phyloP scores from a whole-genome alignment of 2,797 vertebrate genomes.

The Parauchenoglanis punctatus region DNA sequence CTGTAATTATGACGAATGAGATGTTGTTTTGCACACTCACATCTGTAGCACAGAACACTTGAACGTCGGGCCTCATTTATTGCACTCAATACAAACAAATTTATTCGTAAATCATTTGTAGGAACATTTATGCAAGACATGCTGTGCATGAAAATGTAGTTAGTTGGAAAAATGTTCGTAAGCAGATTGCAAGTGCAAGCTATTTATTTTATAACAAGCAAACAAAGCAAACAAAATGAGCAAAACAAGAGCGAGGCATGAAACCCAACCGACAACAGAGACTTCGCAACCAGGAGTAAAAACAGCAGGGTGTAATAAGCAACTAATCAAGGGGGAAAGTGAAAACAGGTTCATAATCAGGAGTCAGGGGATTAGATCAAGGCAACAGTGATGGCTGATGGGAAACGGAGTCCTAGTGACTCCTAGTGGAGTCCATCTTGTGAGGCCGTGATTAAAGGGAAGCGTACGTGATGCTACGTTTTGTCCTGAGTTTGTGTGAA shows the following conservation, averaged over 20 bases:
- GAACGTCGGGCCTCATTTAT: neutral
- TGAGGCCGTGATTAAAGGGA: neutral
- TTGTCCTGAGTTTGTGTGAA: no score
- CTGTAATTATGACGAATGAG: neutral
- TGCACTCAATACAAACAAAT: neutral
- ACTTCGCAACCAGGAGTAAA: neutral
- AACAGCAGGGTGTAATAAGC: neutral
- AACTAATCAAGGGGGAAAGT: neutral
- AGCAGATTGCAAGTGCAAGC: neutral
- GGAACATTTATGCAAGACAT: neutral
- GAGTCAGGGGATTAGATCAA: neutral
- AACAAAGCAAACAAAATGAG: neutral
- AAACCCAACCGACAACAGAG: no score
- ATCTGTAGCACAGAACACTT: neutral
- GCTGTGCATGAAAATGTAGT: neutral
- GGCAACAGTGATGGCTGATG: neutral
- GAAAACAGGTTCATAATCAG: neutral
- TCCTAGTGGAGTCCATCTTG: neutral
- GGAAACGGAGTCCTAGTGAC: neutral
- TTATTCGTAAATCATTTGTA: neutral
- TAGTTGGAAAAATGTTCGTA: neutral
- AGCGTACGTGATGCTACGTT: neutral
- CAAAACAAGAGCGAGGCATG: neutral
- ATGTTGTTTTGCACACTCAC: neutral
- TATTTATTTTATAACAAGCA: neutral